Evolutionary conservation across 1,140 invertebrate genomes (phyloP), one percentile per base, ranked within the genome.

Genomic region (Brachionus rotundiformis): DNA sequence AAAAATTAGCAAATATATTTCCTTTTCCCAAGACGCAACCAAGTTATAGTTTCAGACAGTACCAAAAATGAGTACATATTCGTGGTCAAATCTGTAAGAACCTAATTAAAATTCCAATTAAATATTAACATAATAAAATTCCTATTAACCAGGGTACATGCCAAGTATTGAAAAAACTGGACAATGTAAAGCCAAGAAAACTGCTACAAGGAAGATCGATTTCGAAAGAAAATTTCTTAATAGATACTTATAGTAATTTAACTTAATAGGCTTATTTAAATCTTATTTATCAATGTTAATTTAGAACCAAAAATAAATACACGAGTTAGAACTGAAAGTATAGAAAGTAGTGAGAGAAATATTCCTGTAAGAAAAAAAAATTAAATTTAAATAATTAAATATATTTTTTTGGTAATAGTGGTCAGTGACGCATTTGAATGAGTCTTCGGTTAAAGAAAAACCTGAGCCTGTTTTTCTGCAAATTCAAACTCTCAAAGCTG

Each of bases 121-220:
- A 59, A 79, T 49, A 31, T 33, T 5, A 10, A 54, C 47, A 39
- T 8, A 36, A n/a, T 10, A 68, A 16, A 63, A 27, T 29, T 63
- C 6, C 19, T 65, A 29, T 65, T 10, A 49, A 10, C 13, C 8
- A 79, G 76, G 76, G 76, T 11, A 39, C 76, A 25, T 79, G 76
- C 27, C 76, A 79, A 54, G 76, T 79, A 11, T n/a, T 79, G n/a
- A 79, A 79, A 59, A 79, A 41, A 59, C n/a, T 79, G 23, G 36
- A 63, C 3, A 36, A 79, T 36, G 59, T 79, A 39, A 79, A 79
- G 54, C 47, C 47, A 27, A 54, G 54, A 11, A 73, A 73, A 41
- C 41, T 73, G 6, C n/a, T 73, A 1, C 36, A 41, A 44, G 16
- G 36, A 44, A 73, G 68, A 44, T 8, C 68, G 8, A 27, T 73